phyloP scores from a whole-genome alignment of 2,113 vertebrate species.

The Thryonomys swinderianus region DNA sequence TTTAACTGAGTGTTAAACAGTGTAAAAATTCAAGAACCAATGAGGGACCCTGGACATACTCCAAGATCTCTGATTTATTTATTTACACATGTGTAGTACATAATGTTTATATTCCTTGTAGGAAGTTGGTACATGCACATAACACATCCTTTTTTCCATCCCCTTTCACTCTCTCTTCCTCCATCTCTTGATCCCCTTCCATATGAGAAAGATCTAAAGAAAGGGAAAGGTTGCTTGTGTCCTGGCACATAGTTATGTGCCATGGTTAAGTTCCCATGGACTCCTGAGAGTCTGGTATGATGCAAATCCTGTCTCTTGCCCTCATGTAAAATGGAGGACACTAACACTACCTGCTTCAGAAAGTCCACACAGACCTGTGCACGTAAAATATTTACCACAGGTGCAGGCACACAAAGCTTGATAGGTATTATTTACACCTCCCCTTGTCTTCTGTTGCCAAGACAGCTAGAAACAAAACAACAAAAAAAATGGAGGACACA shows the following conservation, averaged over 20 bases:
- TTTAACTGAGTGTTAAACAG: background rate
- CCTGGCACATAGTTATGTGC: background rate
- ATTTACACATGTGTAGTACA: background rate
- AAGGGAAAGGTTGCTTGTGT: background rate
- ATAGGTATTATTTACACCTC: background rate
- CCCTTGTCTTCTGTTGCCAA: background rate
- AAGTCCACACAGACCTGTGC: no score
- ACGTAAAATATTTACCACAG: background rate
- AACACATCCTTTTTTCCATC: background rate
- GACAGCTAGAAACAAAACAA: background rate
- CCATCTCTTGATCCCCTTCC: background rate
- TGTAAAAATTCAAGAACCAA: background rate
- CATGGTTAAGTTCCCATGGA: no score
- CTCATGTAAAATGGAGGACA: background rate
- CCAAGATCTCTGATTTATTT: background rate
- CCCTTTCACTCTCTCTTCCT: background rate
- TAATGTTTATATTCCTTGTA: background rate
- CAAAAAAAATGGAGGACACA: background rate
- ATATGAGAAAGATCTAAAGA: background rate
- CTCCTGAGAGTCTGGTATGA: rapidly evolving
- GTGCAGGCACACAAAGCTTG: background rate
- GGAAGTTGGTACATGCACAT: background rate
- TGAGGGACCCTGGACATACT: background rate
- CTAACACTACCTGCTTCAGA: background rate
- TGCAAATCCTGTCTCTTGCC: background rate